Evolutionary conservation across 1,140 invertebrate species (phyloP), one percentile per base, ranked within the genome.

Genomic region (Periplaneta americana): DNA sequence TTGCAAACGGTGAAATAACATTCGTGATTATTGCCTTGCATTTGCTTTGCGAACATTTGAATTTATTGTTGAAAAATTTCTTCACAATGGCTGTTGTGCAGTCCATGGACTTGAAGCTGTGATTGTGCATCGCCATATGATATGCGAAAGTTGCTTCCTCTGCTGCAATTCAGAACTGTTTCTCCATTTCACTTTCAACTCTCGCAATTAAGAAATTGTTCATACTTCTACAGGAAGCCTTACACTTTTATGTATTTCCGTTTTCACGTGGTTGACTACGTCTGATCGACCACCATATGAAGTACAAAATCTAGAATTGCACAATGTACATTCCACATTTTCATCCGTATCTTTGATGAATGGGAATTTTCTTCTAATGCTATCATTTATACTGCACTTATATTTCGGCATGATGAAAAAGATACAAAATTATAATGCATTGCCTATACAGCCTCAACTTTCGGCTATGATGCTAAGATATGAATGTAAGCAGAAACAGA

Each of bases 31-130:
- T 84, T 15, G 85, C 84, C 36, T 83, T n/a, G n/a, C n/a, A n/a
- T n/a, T n/a, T n/a, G n/a, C n/a, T n/a, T n/a, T n/a, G n/a, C n/a
- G n/a, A n/a, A 74, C 76, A 76, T 57, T 35, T 83, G 66, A 83
- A 82, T 80, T 83, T 85, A 39, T 82, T 81, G 22, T 84, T 57
- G 75, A 85, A 86, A 33, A 84, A 6, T 4, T 79, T 79, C 39
- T 74, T 36, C n/a, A 85, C 34, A 10, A 85, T 76, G 77, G 79
- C 39, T n/a, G 84, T 74, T 78, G 82, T 85, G 82, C 84, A 86
- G 78, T 84, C 83, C 81, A 80, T 85, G 15, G 84, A 85, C 34
- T 82, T 84, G 75, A 85, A 86, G 75, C 83, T 84, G 15, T n/a
- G n/a, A n/a, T n/a, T n/a, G n/a, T n/a, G n/a, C n/a, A n/a, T n/a